These are phyloP conservation scores for Anisognathus igniventris DNA, from an alignment of 2,797 vertebrate species.

Conservation along the genomic window DNA sequence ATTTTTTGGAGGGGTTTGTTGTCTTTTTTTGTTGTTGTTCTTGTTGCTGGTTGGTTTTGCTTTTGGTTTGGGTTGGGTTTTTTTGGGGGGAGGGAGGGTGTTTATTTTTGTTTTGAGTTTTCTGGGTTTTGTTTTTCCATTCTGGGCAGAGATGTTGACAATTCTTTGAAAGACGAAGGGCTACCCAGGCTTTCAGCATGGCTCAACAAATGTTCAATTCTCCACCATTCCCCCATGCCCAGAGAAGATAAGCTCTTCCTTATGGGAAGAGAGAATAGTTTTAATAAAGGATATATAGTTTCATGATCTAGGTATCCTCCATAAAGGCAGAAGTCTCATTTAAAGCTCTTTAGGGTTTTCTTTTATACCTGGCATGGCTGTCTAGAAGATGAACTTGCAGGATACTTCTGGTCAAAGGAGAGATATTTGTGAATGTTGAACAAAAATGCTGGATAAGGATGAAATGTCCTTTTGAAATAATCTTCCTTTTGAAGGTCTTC, in stretches of 20 bases:
- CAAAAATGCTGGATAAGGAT: not conserved
- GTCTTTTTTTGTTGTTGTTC: not conserved
- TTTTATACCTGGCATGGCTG: not conserved
- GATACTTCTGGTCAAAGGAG: not conserved
- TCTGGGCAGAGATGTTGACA: not conserved
- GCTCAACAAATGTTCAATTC: not conserved
- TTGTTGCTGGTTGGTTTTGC: not conserved
- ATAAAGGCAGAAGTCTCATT: not conserved
- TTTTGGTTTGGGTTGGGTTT: not conserved
- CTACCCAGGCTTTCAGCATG: not conserved
- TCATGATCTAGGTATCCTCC: not conserved
- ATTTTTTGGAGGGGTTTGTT: not conserved
- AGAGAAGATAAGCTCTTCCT: not conserved
- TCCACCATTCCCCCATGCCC: not conserved
- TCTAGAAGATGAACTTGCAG: not conserved
- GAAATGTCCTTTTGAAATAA: not conserved
- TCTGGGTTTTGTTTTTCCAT: not conserved
- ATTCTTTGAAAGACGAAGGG: not conserved
- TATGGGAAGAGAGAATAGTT: not conserved
- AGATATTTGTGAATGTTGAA: not conserved
- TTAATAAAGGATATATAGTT: not conserved
- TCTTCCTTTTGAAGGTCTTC: not conserved
- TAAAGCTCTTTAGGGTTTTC: not conserved
- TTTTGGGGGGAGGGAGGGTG: accelerated
- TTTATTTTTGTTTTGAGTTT: not conserved